phyloP scores from a whole-genome alignment of 2,797 vertebrate species.

The Argentina silus region DNA sequence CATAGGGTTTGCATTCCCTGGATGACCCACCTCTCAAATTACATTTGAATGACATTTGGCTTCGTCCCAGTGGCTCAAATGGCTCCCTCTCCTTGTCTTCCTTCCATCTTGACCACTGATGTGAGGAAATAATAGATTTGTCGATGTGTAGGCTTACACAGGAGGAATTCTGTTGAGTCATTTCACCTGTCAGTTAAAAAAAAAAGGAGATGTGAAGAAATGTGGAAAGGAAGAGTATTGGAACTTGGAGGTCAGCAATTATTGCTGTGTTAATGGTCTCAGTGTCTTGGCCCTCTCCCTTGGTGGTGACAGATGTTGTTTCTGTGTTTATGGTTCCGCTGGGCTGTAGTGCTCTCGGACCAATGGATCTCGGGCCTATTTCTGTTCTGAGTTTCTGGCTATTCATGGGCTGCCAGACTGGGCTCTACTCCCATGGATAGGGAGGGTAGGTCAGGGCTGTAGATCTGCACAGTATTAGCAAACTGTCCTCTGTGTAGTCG shows the following conservation, averaged over 20 bases:
- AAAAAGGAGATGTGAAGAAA: background rate
- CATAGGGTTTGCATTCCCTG: background rate
- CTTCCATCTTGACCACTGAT: background rate
- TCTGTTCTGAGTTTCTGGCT: background rate
- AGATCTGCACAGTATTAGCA: too few species aligned
- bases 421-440: slow-evolving; percentile 1
- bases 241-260: background rate
- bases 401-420: slow-evolving; percentile 2
- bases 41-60: slow-evolving; percentile 3
- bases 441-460: background rate
- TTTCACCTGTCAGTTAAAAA: background rate
- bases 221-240: background rate
- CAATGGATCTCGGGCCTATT: background rate
- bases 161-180: background rate
- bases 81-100: background rate
- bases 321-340: background rate
- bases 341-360: background rate
- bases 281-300: background rate
- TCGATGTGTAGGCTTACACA: too few species aligned
- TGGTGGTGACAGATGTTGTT: background rate
- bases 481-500: too few species aligned
- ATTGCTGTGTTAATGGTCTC: background rate
- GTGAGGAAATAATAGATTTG: background rate
- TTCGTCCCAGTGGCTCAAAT: background rate
- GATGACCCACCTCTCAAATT: slow-evolving; percentile 8